Percentiles rank a stretch among this genome's conserved stretches.
Conservation (phyloP, 2,888 invertebrate species). For the Dromius quadrimaculatus region DNA sequence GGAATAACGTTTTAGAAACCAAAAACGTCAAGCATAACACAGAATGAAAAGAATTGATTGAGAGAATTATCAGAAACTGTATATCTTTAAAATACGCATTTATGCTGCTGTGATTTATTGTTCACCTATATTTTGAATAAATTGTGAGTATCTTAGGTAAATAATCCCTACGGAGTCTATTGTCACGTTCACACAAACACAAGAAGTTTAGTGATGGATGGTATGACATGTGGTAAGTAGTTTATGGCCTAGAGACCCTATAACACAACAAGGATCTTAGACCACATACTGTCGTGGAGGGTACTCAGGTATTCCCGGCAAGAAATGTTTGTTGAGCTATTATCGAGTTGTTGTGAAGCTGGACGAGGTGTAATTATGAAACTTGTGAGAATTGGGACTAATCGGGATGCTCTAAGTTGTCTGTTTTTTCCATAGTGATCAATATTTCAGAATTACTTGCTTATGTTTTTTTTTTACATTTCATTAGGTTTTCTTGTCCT, state of each 20-base stretch:
- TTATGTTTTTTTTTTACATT: background rate
- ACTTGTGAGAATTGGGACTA: background rate
- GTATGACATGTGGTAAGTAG: conserved; percentile 18
- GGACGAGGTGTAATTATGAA: conserved; percentile 5
- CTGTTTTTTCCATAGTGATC: no score
- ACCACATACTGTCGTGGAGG: background rate
- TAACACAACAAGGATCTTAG: background rate
- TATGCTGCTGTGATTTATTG: no score
- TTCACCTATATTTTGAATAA: background rate
- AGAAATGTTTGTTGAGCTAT: conserved; percentile 7
- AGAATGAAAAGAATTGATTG: no score
- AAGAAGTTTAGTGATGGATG: conserved; percentile 28
- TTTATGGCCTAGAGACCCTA: background rate
- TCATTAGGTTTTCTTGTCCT: no score
- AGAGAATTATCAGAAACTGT: no score
- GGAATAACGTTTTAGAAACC: no score
- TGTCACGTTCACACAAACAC: conserved; percentile 4
- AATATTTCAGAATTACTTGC: background rate
- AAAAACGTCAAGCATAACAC: no score
- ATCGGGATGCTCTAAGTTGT: background rate
- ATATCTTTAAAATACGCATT: no score
- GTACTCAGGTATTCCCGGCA: background rate
- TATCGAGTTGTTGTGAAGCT: conserved; percentile 2
- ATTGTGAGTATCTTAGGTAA: conserved; percentile 31
- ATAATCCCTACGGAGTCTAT: conserved; percentile 26